These are phyloP conservation scores for Pelusios castaneus DNA, from an alignment of 2,113 vertebrate species.

Conservation along the genomic window DNA sequence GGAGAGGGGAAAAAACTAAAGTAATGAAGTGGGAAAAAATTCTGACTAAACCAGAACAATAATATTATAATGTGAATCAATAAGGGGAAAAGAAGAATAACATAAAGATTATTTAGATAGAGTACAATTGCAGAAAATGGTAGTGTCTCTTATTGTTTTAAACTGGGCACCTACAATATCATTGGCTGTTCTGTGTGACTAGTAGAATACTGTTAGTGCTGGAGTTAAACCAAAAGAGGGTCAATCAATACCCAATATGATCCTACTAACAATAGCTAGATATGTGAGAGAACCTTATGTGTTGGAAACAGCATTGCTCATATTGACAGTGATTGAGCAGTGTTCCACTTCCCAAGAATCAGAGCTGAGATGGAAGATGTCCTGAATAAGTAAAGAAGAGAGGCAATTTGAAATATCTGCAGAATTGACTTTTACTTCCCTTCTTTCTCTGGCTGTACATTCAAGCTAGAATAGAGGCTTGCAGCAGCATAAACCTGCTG, in stretches of 20 bases:
- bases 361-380: not conserved
- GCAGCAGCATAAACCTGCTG: not conserved
- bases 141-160: slow-evolving; percentile 28
- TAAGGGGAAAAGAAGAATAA: slow-evolving; percentile 39
- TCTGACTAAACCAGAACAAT: slow-evolving; percentile 53
- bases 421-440: not conserved
- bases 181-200: not conserved
- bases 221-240: not conserved
- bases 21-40: slow-evolving; percentile 70
- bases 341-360: not conserved
- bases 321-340: not conserved
- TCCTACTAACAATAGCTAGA: not conserved
- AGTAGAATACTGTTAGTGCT: not conserved
- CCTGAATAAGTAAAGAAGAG: not conserved
- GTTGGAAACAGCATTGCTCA: not conserved
- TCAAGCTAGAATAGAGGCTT: not conserved
- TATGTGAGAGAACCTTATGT: not conserved
- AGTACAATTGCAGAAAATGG: not conserved
- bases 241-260: not conserved
- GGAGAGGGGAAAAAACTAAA: slow-evolving; percentile 44
- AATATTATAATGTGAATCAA: slow-evolving; percentile 67
- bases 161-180: not conserved
- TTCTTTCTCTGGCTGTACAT: not conserved
- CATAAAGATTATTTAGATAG: slow-evolving; percentile 33
- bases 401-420: not conserved